Percentiles rank a stretch among this genome's conserved stretches.
phyloP scores from a whole-genome alignment of 2,797 vertebrate genomes.

The Sebastes nivosus region DNA sequence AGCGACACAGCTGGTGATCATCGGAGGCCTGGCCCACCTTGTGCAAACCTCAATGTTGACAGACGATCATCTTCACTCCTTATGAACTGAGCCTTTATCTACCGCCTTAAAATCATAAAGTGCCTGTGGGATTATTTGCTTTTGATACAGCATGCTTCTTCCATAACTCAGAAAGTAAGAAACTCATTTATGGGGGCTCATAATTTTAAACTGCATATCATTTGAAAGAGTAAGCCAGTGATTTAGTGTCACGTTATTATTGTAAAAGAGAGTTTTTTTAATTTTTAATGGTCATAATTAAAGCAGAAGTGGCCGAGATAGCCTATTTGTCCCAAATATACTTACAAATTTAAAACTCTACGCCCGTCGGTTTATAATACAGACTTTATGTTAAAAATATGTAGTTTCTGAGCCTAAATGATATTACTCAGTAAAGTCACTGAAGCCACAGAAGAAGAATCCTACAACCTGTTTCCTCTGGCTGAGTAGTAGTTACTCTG shows the following conservation, averaged over 20 bases:
- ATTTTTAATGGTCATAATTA: too few species aligned
- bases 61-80: conserved; percentile 41
- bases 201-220: too few species aligned
- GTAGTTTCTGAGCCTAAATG: neutral
- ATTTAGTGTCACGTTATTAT: too few species aligned
- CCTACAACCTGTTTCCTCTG: neutral
- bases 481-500: neutral
- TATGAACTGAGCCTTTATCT: conserved; percentile 1
- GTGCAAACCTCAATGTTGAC: conserved; percentile 68
- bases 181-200: neutral
- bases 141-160: neutral
- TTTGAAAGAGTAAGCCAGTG: too few species aligned
- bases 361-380: neutral
- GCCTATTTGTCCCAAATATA: too few species aligned
- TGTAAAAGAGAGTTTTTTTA: too few species aligned
- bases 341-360: neutral
- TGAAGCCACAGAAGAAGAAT: neutral
- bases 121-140: neutral
- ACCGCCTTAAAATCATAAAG: neutral
- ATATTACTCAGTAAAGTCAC: neutral
- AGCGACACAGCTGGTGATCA: neutral
- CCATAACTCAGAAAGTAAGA: neutral
- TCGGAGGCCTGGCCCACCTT: conserved; percentile 44
- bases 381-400: neutral
- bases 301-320: too few species aligned